Percentiles rank a stretch among this genome's conserved stretches.
Evolutionary conservation across 2,888 invertebrate species (phyloP).

Genomic region (Gasteruption jaculator): DNA sequence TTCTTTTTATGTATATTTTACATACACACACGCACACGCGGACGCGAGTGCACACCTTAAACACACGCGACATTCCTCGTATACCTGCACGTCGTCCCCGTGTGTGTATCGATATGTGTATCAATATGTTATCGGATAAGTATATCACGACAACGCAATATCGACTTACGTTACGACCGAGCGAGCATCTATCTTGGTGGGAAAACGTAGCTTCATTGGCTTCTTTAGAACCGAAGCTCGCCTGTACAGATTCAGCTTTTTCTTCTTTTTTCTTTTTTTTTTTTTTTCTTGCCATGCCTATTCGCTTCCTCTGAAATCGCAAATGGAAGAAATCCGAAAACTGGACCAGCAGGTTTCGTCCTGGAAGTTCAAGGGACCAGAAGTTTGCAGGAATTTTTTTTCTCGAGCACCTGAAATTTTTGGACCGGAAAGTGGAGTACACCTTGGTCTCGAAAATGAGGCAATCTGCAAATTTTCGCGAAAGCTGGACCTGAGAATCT

Average conservation of each 20-base stretch:
- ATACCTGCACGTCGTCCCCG: slow-evolving; percentile 21
- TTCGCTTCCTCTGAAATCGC: slow-evolving; percentile 8
- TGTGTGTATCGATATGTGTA: slow-evolving; percentile 24
- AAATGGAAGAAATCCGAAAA: too few species aligned
- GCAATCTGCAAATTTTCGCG: too few species aligned
- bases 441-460: too few species aligned
- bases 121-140: slow-evolving; percentile 30
- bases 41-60: slow-evolving; percentile 18
- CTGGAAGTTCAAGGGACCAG: too few species aligned
- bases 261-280: slow-evolving; percentile 15
- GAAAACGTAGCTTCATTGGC: too few species aligned
- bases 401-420: too few species aligned
- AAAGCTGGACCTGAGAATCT: too few species aligned
- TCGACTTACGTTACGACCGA: slow-evolving; percentile 50
- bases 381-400: too few species aligned
- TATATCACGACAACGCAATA: slow-evolving; percentile 46
- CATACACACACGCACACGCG: neutral
- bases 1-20: slow-evolving; percentile 19
- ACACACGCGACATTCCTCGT: slow-evolving; percentile 25
- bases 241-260: too few species aligned
- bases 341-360: too few species aligned
- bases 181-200: slow-evolving; percentile 51
- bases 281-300: slow-evolving; percentile 15
- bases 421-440: too few species aligned
- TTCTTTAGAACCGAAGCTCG: slow-evolving; percentile 53